Percentiles rank a stretch among this genome's conserved stretches.
phyloP scores from a whole-genome alignment of 2,113 vertebrate species.

The Calypte anna region DNA sequence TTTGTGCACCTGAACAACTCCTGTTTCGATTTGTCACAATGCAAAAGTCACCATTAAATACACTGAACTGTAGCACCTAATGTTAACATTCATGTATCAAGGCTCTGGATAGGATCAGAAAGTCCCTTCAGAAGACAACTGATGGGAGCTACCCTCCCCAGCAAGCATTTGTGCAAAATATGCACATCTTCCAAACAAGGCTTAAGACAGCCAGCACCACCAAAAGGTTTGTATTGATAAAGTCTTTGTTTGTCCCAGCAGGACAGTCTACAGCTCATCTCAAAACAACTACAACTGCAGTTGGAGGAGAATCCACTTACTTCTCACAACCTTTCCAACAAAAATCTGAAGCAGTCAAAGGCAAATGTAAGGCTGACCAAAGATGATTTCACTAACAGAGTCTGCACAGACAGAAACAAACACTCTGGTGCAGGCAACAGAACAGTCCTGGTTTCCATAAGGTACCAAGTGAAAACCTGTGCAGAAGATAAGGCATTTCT shows the following conservation, averaged over 20 bases:
- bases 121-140: background rate
- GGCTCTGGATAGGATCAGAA: background rate
- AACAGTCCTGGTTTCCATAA: background rate
- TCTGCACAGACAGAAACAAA: constrained; percentile 11
- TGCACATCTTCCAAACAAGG: constrained; percentile 10
- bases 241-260: background rate
- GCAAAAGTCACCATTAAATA: background rate
- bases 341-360: constrained; percentile 8
- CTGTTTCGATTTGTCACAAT: background rate
- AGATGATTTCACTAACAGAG: constrained; percentile 19
- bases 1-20: constrained; percentile 33
- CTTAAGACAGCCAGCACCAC: background rate
- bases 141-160: background rate
- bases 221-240: background rate
- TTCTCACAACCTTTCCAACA: background rate
- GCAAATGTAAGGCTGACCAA: background rate
- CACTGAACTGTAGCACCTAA: background rate
- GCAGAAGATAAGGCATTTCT: background rate
- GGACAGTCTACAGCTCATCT: background rate
- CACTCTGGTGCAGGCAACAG: background rate
- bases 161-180: background rate
- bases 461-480: background rate
- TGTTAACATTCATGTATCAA: background rate
- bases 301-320: background rate
- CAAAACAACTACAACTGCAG: background rate